Percentiles rank a stretch among this genome's conserved stretches.
Conservation (phyloP, 2,888 invertebrate genomes). For the Elgonia sp. region DNA sequence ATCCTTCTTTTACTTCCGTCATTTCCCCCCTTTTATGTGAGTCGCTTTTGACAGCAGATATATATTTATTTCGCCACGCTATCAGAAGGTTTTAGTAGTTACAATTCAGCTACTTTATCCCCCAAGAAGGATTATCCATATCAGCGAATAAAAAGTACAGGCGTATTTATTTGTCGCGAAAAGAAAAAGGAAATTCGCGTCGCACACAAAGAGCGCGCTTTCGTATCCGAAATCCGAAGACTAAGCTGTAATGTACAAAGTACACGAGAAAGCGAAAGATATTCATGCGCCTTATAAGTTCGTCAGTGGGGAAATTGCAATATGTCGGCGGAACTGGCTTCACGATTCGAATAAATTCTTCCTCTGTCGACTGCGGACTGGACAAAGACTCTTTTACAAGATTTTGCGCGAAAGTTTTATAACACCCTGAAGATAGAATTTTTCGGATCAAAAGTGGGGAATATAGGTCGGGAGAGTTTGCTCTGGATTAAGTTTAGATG, state of each 20-base stretch:
- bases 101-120: slow-evolving; percentile 29
- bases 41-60: slow-evolving; percentile 8
- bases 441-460: not conserved
- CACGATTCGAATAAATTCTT: slow-evolving; percentile 39
- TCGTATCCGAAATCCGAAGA: not conserved
- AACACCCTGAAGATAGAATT: slow-evolving; percentile 27
- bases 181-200: not conserved
- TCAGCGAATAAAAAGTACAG: not conserved
- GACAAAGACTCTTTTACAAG: slow-evolving; percentile 40
- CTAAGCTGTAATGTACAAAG: slow-evolving; percentile 31
- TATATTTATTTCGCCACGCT: not conserved
- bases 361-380: slow-evolving; percentile 5
- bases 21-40: not conserved
- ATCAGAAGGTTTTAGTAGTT: slow-evolving; percentile 30
- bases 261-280: slow-evolving; percentile 1
- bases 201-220: slow-evolving; percentile 7
- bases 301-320: slow-evolving; percentile 40
- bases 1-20: slow-evolving; percentile 6
- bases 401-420: slow-evolving; percentile 40
- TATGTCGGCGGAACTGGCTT: slow-evolving; percentile 11
- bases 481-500: slow-evolving; percentile 18
- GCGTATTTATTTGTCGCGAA: slow-evolving; percentile 8
- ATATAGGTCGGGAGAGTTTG: slow-evolving; percentile 30
- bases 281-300: slow-evolving; percentile 38
- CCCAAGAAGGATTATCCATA: slow-evolving; percentile 10